Base-by-base conservation (phyloP, 2,113 vertebrate species). In the Blennius ocellaris region DNA sequence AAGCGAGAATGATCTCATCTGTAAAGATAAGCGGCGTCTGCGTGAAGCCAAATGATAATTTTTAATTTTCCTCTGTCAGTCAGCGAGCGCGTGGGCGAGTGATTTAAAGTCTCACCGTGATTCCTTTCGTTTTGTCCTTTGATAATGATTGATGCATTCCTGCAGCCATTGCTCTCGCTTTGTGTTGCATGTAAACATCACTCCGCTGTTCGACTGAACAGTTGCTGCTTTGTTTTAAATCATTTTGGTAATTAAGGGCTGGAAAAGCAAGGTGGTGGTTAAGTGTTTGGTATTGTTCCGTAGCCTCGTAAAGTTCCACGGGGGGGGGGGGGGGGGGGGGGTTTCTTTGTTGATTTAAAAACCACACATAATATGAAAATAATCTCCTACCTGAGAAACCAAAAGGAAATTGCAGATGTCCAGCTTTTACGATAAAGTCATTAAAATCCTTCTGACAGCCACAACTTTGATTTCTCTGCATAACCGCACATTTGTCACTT, bases 321-420 rank as follows among this genome's bases (percentile, higher is more conserved):
- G 9, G 9, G 5, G 8, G 9, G n/a, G 0, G 8, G 9, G n/a
- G 0, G n/a, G n/a, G 4, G 9, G 9, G 5, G 8, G 9, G n/a
- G 0, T 11, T 15, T n/a, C 45, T 48, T 48, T 15, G 15, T 48
- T 15, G 15, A 48, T 45, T n/a, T n/a, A 48, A 5, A 48, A 60
- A 56, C 2, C 50, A 11, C 51, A 16, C 0, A 16, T 11, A 30
- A 15, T 8, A 17, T 12, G 48, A 56, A 52, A 53, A 57, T 14
- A 38, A 41, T n/a, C 38, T 12, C 6, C 6, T 6, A 3, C 12
- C 4, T 41, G 37, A 2, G 21, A 30, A 30, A 30, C 14, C 38
- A 53, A 40, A 61, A 48, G 17, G 38, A 52, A 63, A 39, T 57
- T 48, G 48, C 64, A 64, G 64, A 80, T 60, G 49, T 55, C 7